A percentile compares a stretch with the other conserved stretches of the same genome.
phyloP scores from a whole-genome alignment of 2,113 vertebrate species.

The Cyanoderma ruficeps region DNA sequence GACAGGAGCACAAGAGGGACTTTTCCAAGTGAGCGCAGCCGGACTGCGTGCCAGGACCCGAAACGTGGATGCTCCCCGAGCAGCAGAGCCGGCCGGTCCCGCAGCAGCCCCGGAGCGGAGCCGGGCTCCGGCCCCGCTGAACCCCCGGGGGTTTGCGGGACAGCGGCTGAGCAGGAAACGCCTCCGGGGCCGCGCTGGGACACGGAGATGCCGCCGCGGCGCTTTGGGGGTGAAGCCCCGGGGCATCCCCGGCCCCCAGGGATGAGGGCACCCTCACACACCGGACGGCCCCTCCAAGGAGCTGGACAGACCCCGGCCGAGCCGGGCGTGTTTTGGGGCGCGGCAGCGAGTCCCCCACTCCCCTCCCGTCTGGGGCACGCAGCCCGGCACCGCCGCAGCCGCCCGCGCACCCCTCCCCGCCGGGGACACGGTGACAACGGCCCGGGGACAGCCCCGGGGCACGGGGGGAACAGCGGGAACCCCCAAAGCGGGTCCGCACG shows the following conservation, averaged over 20 bases:
- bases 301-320: not conserved
- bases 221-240: not conserved
- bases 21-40: accelerated
- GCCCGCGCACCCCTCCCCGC: not conserved
- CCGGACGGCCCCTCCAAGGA: not conserved
- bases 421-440: not conserved
- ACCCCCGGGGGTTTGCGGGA: not conserved
- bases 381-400: not conserved
- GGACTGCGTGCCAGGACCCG: accelerated
- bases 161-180: not conserved
- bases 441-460: not conserved
- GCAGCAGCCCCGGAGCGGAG: not conserved
- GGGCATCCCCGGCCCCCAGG: not conserved
- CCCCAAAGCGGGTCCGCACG: not conserved
- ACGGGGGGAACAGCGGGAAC: not conserved
- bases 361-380: not conserved
- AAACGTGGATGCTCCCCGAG: accelerated
- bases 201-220: not conserved
- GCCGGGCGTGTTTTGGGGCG: not conserved
- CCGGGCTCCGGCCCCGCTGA: not conserved
- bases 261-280: not conserved
- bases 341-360: not conserved
- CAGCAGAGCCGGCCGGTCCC: not conserved
- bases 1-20: accelerated
- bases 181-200: not conserved